Percentiles rank a stretch among this genome's conserved stretches.
Conservation (phyloP, 2,888 invertebrate genomes). For the Phasia obesa region DNA sequence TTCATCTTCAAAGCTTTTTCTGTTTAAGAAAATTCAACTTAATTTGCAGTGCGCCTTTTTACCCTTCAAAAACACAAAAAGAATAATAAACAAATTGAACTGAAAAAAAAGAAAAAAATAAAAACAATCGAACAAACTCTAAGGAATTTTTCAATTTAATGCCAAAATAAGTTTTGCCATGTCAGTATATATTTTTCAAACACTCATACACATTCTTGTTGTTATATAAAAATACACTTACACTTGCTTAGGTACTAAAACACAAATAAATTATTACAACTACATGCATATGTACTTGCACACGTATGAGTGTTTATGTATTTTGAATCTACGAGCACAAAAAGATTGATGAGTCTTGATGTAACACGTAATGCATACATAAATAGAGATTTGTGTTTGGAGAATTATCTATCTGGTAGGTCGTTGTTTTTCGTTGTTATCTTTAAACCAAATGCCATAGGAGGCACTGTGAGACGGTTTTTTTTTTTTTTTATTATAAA, state of each 20-base stretch:
- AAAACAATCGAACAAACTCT: slow-evolving; percentile 63
- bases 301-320: neutral
- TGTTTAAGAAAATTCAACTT: slow-evolving; percentile 47
- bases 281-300: neutral
- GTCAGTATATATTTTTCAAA: slow-evolving; percentile 75
- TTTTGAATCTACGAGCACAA: slow-evolving; percentile 7
- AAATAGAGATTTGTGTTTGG: slow-evolving; percentile 67
- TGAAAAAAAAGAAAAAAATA: slow-evolving; percentile 39
- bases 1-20: slow-evolving; percentile 19
- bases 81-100: slow-evolving; percentile 21
- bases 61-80: slow-evolving; percentile 18
- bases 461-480: slow-evolving; percentile 4
- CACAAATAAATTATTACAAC: neutral
- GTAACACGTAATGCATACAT: slow-evolving; percentile 69
- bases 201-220: slow-evolving; percentile 23
- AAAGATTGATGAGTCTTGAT: slow-evolving; percentile 71
- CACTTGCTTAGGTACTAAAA: slow-evolving; percentile 8
- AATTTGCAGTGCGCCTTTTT: slow-evolving; percentile 37
- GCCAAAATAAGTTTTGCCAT: slow-evolving; percentile 80
- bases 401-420: slow-evolving; percentile 49
- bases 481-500: too few relatives aligned
- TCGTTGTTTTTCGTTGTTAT: slow-evolving; percentile 23
- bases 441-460: slow-evolving; percentile 23
- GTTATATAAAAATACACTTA: slow-evolving; percentile 10
- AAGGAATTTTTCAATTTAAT: slow-evolving; percentile 82